These are phyloP conservation scores for Oryzias dopingdopingensis DNA, from an alignment of 2,797 vertebrate species.

Conservation along the genomic window DNA sequence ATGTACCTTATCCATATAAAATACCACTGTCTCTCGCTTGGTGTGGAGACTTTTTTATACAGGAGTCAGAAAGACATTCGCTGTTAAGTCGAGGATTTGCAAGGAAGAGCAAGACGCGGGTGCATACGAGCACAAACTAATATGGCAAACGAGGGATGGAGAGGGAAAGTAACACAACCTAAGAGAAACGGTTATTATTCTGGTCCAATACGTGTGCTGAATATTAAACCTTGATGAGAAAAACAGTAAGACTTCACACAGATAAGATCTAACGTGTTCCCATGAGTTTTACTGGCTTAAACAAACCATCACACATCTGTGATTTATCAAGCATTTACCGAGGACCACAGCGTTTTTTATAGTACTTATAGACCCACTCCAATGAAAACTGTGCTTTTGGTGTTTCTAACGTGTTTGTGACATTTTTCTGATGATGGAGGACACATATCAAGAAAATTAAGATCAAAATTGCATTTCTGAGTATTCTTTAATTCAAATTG, in stretches of 20 bases:
- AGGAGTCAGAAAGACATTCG: constrained; percentile 16
- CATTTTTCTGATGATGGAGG: no score
- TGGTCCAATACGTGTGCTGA: constrained; percentile 14
- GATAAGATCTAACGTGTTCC: constrained; percentile 41
- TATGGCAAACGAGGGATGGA: constrained; percentile 18
- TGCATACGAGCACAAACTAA: constrained; percentile 28
- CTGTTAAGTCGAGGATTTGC: constrained; percentile 27
- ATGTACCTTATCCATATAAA: constrained; percentile 21
- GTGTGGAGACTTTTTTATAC: constrained; percentile 20
- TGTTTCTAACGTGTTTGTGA: no score
- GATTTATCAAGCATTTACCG: not conserved
- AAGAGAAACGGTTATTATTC: constrained; percentile 12
- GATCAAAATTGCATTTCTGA: no score
- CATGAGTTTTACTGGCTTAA: constrained; percentile 38
- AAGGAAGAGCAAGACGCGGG: constrained; percentile 25
- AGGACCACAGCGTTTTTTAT: no score
- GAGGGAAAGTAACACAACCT: not conserved
- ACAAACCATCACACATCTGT: constrained; percentile 8
- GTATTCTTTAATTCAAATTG: no score
- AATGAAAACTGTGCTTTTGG: no score
- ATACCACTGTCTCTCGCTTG: constrained; percentile 1
- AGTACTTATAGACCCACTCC: no score
- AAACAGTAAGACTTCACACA: constrained; percentile 19
- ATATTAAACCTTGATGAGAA: constrained; percentile 14
- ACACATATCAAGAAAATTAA: no score